Conservation (phyloP, 2,888 invertebrate species). For the Acronicta aceris region DNA sequence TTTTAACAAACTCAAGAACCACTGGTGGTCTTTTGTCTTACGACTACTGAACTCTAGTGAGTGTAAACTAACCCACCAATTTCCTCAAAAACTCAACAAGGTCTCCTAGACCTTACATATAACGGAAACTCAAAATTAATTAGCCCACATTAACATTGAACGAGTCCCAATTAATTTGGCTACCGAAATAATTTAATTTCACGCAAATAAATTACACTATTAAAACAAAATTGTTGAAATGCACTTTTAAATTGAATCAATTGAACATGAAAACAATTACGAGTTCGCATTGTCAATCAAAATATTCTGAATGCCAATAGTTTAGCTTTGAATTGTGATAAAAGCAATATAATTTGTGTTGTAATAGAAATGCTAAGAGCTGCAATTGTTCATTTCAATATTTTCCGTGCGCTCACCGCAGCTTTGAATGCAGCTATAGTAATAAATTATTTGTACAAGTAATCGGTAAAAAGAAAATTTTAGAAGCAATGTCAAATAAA, state of each 20-base stretch:
- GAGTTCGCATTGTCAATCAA: constrained; percentile 15
- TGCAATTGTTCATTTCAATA: constrained; percentile 24
- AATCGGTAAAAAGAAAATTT: constrained; percentile 32
- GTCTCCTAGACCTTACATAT: constrained; percentile 34
- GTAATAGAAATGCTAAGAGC: constrained; percentile 12
- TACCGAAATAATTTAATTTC: constrained; percentile 20
- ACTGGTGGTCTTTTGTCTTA: constrained; percentile 22
- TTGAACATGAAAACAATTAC: constrained; percentile 16
- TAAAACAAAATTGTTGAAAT: constrained; percentile 13
- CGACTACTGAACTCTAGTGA: constrained; percentile 15
- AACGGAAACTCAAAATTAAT: constrained; percentile 32
- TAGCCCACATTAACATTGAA: constrained; percentile 44
- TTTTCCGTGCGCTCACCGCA: constrained; percentile 9
- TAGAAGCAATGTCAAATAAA: constrained; percentile 37
- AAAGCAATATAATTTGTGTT: constrained; percentile 11
- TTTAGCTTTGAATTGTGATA: constrained; percentile 2
- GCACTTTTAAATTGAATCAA: constrained; percentile 26
- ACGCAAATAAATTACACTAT: constrained; percentile 21
- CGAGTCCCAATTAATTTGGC: constrained; percentile 18
- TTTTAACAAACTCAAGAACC: constrained; percentile 38
- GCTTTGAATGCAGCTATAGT: constrained; percentile 5
- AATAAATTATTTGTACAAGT: constrained; percentile 43
- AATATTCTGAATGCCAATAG: constrained; percentile 9
- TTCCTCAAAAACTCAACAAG: constrained; percentile 27
- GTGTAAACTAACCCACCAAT: constrained; percentile 1